Conservation (phyloP, 1,140 invertebrate species). For the Cardiocondyla obscurior region DNA sequence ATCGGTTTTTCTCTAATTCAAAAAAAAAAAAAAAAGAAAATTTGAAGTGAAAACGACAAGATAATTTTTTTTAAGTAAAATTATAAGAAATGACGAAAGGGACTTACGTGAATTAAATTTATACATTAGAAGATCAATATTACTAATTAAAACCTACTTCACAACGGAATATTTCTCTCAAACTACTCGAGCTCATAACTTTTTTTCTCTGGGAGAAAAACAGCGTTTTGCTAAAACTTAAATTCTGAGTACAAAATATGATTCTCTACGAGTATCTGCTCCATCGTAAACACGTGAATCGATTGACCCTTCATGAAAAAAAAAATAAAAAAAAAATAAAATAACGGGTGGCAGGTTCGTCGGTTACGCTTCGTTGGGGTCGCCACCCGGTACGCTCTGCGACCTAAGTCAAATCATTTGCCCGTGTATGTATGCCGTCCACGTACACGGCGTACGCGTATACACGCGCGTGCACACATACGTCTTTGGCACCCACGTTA, state of each 20-base stretch:
- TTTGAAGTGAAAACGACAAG: no score
- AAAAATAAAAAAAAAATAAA: no score
- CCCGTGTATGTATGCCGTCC: neutral
- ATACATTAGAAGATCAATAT: neutral
- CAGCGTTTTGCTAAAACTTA: neutral
- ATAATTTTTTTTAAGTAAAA: no score
- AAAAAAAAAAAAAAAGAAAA: no score
- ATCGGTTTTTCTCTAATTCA: neutral
- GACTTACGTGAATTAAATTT: neutral
- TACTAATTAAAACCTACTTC: conserved; percentile 7
- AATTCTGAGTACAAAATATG: neutral
- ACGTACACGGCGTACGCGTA: neutral
- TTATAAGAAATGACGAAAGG: neutral
- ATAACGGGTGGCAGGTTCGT: conserved; percentile 4
- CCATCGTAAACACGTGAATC: conserved; percentile 44
- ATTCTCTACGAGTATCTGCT: neutral
- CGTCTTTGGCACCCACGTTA: conserved; percentile 24
- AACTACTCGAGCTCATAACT: neutral
- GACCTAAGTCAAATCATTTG: conserved; percentile 46
- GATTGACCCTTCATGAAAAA: conserved; percentile 29
- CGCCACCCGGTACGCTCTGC: conserved; percentile 25
- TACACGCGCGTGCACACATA: neutral
- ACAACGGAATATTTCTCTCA: neutral
- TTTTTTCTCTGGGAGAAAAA: neutral
- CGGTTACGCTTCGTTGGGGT: conserved; percentile 37